phyloP scores from a whole-genome alignment of 2,797 vertebrate genomes.

The Prunella strophiata region DNA sequence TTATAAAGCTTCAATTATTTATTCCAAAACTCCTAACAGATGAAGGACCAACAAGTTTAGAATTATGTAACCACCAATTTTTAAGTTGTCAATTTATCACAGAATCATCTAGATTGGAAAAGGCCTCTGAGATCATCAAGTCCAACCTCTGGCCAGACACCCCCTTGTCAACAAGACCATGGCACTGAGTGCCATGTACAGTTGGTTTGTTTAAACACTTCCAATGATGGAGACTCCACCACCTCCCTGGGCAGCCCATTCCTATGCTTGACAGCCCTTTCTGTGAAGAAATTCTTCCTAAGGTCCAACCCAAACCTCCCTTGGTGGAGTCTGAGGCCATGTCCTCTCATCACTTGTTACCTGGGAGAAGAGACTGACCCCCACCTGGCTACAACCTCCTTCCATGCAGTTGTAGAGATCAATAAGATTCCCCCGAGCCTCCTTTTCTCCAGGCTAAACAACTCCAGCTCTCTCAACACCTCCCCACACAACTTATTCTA shows the following conservation, averaged over 20 bases:
- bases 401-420: background rate
- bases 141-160: background rate
- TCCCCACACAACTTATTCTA: background rate
- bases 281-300: background rate
- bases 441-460: background rate
- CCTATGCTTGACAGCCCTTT: background rate
- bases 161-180: background rate
- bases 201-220: background rate
- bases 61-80: background rate
- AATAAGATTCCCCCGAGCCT: background rate
- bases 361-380: background rate
- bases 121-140: background rate
- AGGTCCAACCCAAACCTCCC: background rate
- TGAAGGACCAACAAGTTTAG: background rate
- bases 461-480: background rate
- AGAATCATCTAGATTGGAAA: background rate
- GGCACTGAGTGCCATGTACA: accelerated
- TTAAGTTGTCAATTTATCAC: background rate
- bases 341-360: background rate
- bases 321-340: background rate
- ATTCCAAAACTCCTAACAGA: background rate
- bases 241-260: background rate
- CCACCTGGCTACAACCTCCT: background rate
- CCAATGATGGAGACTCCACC: background rate
- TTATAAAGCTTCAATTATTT: background rate